Conservation (phyloP, 2,797 vertebrate genomes). For the Graptemys geographica region DNA sequence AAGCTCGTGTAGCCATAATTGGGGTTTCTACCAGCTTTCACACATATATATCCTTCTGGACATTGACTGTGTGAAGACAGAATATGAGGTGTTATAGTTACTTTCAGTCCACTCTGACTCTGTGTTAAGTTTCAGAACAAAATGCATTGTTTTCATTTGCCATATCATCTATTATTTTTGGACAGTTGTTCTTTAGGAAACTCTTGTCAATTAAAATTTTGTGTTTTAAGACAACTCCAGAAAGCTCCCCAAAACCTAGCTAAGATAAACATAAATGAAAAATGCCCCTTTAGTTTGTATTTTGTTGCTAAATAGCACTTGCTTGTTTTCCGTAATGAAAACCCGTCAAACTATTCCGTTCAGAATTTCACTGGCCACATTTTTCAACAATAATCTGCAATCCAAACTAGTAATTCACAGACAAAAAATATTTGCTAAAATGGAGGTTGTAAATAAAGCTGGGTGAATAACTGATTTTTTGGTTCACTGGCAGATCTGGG, state of each 20-base stretch:
- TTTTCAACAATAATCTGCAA: constrained; percentile 37
- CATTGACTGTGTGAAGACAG: constrained; percentile 85
- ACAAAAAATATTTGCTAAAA: constrained; percentile 21
- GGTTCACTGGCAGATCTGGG: not conserved
- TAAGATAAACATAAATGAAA: not conserved
- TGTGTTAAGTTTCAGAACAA: not conserved
- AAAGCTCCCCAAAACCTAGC: not conserved
- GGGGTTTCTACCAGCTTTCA: constrained; percentile 88
- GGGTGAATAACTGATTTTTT: not conserved
- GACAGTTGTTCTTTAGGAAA: not conserved
- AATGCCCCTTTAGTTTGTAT: not conserved
- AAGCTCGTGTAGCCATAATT: constrained; percentile 97
- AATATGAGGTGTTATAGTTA: not conserved
- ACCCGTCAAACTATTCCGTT: not conserved
- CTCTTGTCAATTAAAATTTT: not conserved
- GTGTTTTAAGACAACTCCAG: not conserved
- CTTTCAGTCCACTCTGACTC: not conserved
- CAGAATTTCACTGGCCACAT: not conserved
- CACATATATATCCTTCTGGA: constrained; percentile 89
- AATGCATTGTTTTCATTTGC: not conserved
- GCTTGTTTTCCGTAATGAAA: not conserved
- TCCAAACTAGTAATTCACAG: constrained; percentile 26
- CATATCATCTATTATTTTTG: not conserved
- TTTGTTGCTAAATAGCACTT: not conserved
- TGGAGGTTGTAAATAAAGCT: not conserved